Conservation (phyloP, 2,113 vertebrate genomes). For the Oenanthe melanoleuca region DNA sequence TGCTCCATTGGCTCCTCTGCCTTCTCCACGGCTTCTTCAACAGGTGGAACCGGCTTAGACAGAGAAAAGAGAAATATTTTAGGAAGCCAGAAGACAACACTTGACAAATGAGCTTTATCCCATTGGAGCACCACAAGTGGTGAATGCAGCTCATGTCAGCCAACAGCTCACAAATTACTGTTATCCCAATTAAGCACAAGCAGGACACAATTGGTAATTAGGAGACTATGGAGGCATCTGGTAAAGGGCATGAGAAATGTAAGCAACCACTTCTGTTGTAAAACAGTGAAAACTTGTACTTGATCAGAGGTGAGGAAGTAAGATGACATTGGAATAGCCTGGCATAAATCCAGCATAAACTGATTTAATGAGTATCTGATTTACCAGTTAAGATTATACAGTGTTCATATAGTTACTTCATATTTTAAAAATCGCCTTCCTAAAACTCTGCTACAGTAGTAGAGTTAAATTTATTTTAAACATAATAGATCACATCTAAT, state of each 20-base stretch:
- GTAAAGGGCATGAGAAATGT: background rate
- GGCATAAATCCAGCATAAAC: background rate
- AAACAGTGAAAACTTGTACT: background rate
- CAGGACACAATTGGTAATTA: background rate
- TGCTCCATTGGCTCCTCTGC: slow-evolving; percentile 95
- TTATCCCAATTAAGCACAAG: background rate
- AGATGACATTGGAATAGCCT: background rate
- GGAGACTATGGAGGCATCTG: background rate
- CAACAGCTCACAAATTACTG: background rate
- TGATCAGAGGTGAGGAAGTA: background rate
- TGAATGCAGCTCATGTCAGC: background rate
- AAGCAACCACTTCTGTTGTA: background rate
- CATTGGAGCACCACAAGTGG: accelerated
- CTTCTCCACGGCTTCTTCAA: slow-evolving; percentile 83
- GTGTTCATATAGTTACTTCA: background rate
- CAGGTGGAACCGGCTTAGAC: slow-evolving; percentile 78
- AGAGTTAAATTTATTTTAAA: background rate
- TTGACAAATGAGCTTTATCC: background rate
- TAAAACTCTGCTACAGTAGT: background rate
- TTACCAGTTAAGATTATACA: background rate
- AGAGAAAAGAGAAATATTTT: background rate
- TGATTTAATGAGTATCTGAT: background rate
- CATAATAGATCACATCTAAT: background rate
- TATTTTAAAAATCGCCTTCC: background rate
- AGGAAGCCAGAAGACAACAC: background rate